Percentiles rank a stretch among this genome's conserved stretches.
These are phyloP conservation scores for Hippocampus kuda DNA, from an alignment of 2,797 vertebrate genomes.

Conservation along the genomic window DNA sequence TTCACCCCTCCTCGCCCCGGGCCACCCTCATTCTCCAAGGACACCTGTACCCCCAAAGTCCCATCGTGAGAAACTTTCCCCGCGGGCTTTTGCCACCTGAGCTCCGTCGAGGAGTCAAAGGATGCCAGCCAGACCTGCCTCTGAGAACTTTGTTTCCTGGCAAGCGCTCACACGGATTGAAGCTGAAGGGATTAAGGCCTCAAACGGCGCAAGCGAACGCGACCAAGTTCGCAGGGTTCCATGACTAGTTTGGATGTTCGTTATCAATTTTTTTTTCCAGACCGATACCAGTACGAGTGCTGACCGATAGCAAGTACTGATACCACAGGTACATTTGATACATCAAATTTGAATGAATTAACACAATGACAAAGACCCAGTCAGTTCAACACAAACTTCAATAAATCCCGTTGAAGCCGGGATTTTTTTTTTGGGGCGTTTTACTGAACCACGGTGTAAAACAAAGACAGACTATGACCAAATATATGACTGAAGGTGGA, in stretches of 20 bases:
- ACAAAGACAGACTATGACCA: no score
- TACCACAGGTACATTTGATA: no score
- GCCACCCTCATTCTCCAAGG: conserved; percentile 70
- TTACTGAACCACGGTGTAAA: no score
- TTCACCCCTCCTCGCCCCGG: conserved; percentile 58
- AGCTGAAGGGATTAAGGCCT: conserved; percentile 13
- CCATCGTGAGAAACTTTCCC: conserved; percentile 64
- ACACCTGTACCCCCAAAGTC: conserved; percentile 71
- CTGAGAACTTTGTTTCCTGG: conserved; percentile 25
- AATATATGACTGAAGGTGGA: no score
- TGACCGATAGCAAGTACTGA: no score
- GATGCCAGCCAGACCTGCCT: conserved; percentile 32
- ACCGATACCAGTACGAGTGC: no score
- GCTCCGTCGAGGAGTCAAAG: conserved; percentile 46
- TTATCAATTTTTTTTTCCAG: no score
- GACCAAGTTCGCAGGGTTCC: neutral
- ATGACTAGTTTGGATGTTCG: neutral
- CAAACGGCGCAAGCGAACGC: conserved; percentile 22
- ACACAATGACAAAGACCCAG: no score
- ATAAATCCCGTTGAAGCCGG: no score
- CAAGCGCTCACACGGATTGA: conserved; percentile 16
- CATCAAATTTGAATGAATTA: no score
- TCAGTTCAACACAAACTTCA: no score
- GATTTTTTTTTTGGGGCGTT: no score
- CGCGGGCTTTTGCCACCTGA: conserved; percentile 52